phyloP scores from a whole-genome alignment of 2,797 vertebrate genomes.

The Monodelphis domestica region DNA sequence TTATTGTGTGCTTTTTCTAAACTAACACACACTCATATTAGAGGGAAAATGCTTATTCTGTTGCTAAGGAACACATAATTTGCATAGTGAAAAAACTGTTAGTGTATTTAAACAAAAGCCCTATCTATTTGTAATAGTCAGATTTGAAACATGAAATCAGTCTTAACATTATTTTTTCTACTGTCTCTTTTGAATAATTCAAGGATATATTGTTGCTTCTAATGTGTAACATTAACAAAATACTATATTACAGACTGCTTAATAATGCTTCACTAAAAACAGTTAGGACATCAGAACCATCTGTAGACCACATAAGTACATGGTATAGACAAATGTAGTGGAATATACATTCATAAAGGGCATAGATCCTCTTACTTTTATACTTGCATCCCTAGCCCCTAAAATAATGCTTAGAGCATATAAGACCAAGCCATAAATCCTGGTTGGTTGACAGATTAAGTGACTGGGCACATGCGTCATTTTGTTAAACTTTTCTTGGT shows the following conservation, averaged over 20 bases:
- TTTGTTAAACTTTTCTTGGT: background rate
- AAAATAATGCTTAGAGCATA: background rate
- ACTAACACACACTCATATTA: conserved; percentile 84
- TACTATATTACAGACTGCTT: conserved; percentile 53
- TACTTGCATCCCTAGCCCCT: background rate
- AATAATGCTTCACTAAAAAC: background rate
- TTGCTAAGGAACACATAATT: conserved; percentile 87
- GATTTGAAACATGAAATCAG: conserved; percentile 83
- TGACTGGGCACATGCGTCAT: background rate
- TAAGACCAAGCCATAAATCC: background rate
- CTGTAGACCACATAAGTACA: background rate
- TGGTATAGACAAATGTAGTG: background rate
- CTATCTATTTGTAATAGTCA: conserved; percentile 83
- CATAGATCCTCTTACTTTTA: background rate
- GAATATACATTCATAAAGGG: background rate
- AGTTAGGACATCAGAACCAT: background rate
- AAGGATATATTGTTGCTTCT: conserved; percentile 55
- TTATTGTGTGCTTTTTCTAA: conserved; percentile 86
- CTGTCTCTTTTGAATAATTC: conserved; percentile 76
- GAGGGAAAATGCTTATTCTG: conserved; percentile 84
- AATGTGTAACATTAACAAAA: background rate
- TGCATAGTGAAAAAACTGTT: conserved; percentile 86
- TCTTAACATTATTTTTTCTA: conserved; percentile 75
- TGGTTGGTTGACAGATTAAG: background rate
- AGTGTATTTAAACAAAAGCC: conserved; percentile 82